phyloP scores from a whole-genome alignment of 2,888 invertebrate genomes.

The Sinhomidia bicolor region DNA sequence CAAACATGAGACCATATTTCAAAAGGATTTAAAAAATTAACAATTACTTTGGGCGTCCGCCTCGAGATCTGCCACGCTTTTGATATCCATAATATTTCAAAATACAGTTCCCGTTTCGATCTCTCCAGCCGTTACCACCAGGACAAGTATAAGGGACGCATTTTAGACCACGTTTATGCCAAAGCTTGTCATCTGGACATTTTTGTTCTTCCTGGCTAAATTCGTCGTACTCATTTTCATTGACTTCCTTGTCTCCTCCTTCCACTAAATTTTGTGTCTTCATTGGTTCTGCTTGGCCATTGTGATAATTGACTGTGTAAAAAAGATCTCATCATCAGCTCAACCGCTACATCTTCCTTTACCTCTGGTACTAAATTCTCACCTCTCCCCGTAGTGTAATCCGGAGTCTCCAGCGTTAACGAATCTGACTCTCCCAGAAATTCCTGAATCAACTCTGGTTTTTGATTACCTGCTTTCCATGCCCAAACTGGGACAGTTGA shows the following conservation, averaged over 20 bases:
- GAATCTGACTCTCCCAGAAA: background rate
- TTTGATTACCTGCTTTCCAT: slow-evolving; percentile 70
- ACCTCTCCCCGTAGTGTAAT: background rate
- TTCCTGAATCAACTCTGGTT: slow-evolving; percentile 41
- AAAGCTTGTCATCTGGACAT: slow-evolving; percentile 66
- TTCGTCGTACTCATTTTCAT: slow-evolving; percentile 48
- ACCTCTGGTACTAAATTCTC: background rate
- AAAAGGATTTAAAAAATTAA: background rate
- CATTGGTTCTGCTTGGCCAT: background rate
- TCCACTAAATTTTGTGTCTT: background rate
- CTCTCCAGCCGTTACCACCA: slow-evolving; percentile 52
- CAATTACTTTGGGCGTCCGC: slow-evolving; percentile 31
- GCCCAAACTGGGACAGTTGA: slow-evolving; percentile 66
- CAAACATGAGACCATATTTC: too few species aligned
- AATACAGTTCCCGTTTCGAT: slow-evolving; percentile 67
- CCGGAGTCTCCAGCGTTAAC: background rate
- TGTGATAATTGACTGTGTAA: background rate
- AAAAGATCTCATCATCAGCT: background rate
- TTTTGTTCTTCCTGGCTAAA: slow-evolving; percentile 61
- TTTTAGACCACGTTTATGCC: slow-evolving; percentile 59
- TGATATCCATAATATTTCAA: slow-evolving; percentile 28
- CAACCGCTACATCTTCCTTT: background rate
- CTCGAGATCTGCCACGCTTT: slow-evolving; percentile 21
- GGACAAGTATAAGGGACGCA: slow-evolving; percentile 68
- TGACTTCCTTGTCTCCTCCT: background rate